Base-by-base conservation (phyloP, 2,113 vertebrate genomes). In the Oceanodroma tethys region DNA sequence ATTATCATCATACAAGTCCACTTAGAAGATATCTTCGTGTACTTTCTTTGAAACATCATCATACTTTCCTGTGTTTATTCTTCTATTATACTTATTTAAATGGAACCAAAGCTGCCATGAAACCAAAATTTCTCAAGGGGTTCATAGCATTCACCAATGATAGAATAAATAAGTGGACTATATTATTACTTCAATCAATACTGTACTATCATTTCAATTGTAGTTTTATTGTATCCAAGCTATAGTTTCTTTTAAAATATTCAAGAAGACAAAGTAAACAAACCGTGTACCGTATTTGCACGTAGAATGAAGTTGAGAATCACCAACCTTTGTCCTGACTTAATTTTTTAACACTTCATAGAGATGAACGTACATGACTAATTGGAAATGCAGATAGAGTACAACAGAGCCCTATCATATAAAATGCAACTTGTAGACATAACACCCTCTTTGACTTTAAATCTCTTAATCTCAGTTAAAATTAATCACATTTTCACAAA, bases 1-100 rank as follows among this genome's bases (percentile, higher is more conserved):
- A 97, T 98, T 93, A 96, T 97, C 96, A 97, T 74, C 98, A 97
- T 96, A 98, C 96, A 94, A 98, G 95, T 97, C 97, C 97, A 98
- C 97, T 98, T 97, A 91, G 79, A 98, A 97, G 96, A 90, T 97
- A 95, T 66, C 93, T 89, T 95, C 94, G 79, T 95, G 89, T 93
- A 95, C 94, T 96, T 98, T 94, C 83, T 91, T 94, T 65, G 88
- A 97, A 96, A 98, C 52, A 70, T 94, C 86, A 58, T 60, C 43
- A 26, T 74, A 91, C 75, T 93, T 89, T 76, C 42, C 55, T 86
- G 40, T 90, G 93, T 91, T 97, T 92, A 86, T 97, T 96, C 92
- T 88, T 80, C 84, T 79, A 6, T 70, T 89, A 94, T 90, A 80
- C 90, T 91, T 85, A 95, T 74, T 97, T 87, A 74, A 94, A 89